Evolutionary conservation across 2,113 vertebrate genomes (phyloP), one percentile per base, ranked within the genome.

Genomic region (Mirza zaza): DNA sequence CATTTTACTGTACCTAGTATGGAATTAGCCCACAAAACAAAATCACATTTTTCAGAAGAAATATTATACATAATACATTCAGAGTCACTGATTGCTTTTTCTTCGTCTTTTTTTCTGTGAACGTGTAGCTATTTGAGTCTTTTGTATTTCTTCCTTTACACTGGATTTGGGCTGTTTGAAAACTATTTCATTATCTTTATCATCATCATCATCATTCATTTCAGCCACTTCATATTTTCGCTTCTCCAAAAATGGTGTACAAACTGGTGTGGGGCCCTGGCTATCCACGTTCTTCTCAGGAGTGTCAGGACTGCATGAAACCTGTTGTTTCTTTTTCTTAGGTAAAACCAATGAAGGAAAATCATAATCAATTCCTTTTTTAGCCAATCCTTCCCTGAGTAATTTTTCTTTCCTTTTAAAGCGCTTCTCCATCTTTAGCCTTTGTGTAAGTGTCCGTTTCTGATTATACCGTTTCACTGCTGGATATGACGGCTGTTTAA

Each of bases 201-300:
- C 32, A 0, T 99, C 98, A 0, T 99, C 32, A 8, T 98, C 98
- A 1, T 17, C n/a, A n/a, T n/a, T 97, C 2, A 98, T 97, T 3
- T 98, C 97, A 0, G 13, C 39, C 18, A 87, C 98, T 80, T 98
- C 93, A 67, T 98, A 98, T 96, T 99, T 99, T 96, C 99, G 99
- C 97, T 96, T 99, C 97, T 99, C 99, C 7, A 99, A 98, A 95
- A 99, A 96, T 1, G 99, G 99, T 20, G 99, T 99, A 97, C 99
- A 99, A 79, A 99, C 98, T 0, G 99, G 99, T 5, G 99, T 99
- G 61, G 97, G 67, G 45, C 98, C 99, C 97, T 94, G 97, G 89
- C 93, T 96, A 21, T 93, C 91, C 70, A 71, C 23, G 10, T 91
- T 79, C 63, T 94, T 92, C 71, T 95, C 89, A 61, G 95, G 67